Conservation (phyloP, 2,888 invertebrate species). For the Lepas anatifera region DNA sequence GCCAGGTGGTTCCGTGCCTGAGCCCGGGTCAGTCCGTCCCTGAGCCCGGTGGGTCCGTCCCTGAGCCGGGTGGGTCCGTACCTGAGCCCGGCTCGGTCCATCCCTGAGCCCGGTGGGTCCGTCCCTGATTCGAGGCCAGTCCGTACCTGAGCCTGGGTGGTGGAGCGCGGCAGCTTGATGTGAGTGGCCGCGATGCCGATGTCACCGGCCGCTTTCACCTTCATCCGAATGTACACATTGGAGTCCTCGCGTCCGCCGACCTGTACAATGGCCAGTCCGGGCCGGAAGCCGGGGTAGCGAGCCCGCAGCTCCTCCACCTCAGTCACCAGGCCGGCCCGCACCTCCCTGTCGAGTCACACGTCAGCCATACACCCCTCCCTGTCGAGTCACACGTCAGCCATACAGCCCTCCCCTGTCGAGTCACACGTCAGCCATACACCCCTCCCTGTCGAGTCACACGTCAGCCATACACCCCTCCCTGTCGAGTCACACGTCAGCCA, state of each 20-base stretch:
- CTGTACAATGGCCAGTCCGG: slow-evolving; percentile 77
- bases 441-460: background rate
- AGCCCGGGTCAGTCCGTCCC: too few relatives aligned
- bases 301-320: background rate
- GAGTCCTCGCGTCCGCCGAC: slow-evolving; percentile 95
- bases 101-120: too few relatives aligned
- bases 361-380: background rate
- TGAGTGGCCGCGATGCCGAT: slow-evolving; percentile 78
- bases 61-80: too few relatives aligned
- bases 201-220: slow-evolving; percentile 78
- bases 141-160: slow-evolving; percentile 23
- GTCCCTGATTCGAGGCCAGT: too few relatives aligned
- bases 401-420: too few relatives aligned
- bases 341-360: background rate
- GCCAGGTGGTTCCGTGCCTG: too few relatives aligned
- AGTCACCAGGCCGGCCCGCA: background rate
- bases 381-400: background rate
- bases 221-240: slow-evolving; percentile 95
- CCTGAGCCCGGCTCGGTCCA: too few relatives aligned
- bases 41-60: too few relatives aligned
- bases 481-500: too few relatives aligned
- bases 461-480: too few relatives aligned
- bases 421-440: background rate
- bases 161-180: slow-evolving; percentile 52
- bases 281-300: slow-evolving; percentile 25